These are phyloP conservation scores for Augochlorella aurata DNA, from an alignment of 2,888 invertebrate genomes.

Conservation along the genomic window DNA sequence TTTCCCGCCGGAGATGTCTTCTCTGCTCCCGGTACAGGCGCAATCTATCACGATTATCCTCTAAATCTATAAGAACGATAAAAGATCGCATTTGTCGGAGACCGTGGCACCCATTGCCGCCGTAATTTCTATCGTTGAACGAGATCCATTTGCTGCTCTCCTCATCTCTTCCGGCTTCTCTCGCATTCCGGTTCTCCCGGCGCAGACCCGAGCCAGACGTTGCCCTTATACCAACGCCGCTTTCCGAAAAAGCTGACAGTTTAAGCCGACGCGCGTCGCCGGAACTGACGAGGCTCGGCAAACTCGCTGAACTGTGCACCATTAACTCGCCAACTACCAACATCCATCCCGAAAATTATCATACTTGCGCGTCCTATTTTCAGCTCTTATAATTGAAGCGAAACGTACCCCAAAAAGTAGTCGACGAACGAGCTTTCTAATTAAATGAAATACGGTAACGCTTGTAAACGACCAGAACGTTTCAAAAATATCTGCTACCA, in stretches of 20 bases:
- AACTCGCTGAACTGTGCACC: conserved; percentile 2
- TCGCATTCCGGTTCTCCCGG: not conserved
- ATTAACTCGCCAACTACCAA: conserved; percentile 3
- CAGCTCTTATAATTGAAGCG: not conserved
- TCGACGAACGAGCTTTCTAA: not conserved
- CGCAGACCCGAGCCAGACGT: not conserved
- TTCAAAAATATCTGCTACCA: not conserved
- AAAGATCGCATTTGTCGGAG: conserved; percentile 34
- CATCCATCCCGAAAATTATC: not conserved
- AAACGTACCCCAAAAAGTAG: not conserved
- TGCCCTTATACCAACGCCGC: not conserved
- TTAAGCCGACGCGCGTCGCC: conserved; percentile 8
- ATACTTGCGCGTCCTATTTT: not conserved
- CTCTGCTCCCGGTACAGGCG: conserved; percentile 10
- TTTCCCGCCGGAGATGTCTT: conserved; percentile 12
- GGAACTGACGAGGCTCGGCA: not conserved
- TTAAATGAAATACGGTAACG: not conserved
- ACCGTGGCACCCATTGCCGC: not conserved
- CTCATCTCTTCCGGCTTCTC: too few species aligned
- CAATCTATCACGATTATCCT: conserved; percentile 50
- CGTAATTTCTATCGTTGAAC: conserved; percentile 11
- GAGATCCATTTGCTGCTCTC: not conserved
- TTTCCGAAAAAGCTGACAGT: conserved; percentile 7
- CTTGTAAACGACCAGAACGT: too few species aligned
- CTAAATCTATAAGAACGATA: conserved; percentile 40